A percentile compares a stretch with the other conserved stretches of the same genome.
Conservation (phyloP, 1,140 invertebrate genomes). For the Hormaphis cornu region DNA sequence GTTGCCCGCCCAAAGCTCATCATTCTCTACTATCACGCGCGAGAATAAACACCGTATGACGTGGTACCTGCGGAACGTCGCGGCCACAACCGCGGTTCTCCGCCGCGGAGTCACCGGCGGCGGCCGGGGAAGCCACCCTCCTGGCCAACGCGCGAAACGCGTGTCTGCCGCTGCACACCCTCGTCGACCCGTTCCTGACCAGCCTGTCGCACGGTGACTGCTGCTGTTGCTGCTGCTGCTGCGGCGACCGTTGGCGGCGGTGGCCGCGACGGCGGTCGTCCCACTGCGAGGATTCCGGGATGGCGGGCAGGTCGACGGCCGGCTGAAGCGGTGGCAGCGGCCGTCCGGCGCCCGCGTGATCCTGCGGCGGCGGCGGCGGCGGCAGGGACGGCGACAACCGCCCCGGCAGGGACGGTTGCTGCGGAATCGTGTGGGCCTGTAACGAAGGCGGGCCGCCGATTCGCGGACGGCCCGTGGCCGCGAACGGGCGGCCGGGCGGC, state of each 20-base stretch:
- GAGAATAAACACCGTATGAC: no score
- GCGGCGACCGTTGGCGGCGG: not conserved
- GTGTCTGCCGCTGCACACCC: not conserved
- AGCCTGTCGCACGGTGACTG: not conserved
- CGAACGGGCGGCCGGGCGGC: constrained; percentile 35
- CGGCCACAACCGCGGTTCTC: not conserved
- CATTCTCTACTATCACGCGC: no score
- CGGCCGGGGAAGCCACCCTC: constrained; percentile 36
- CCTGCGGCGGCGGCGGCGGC: not conserved
- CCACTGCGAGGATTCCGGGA: constrained; percentile 17
- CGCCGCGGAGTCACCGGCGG: not conserved
- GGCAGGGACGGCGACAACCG: not conserved
- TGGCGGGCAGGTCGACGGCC: constrained; percentile 1
- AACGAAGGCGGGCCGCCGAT: not conserved
- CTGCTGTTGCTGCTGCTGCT: not conserved
- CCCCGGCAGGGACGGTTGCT: not conserved
- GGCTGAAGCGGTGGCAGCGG: not conserved
- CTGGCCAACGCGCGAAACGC: not conserved
- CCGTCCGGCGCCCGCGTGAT: not conserved
- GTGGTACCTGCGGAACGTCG: constrained; percentile 6
- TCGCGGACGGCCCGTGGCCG: not conserved
- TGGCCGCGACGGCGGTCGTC: not conserved
- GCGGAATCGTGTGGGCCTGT: not conserved
- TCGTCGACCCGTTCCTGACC: constrained; percentile 3
- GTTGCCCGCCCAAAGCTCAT: no score